Evolutionary conservation across 2,113 vertebrate species (phyloP).

Genomic region (Camarhynchus parvulus): DNA sequence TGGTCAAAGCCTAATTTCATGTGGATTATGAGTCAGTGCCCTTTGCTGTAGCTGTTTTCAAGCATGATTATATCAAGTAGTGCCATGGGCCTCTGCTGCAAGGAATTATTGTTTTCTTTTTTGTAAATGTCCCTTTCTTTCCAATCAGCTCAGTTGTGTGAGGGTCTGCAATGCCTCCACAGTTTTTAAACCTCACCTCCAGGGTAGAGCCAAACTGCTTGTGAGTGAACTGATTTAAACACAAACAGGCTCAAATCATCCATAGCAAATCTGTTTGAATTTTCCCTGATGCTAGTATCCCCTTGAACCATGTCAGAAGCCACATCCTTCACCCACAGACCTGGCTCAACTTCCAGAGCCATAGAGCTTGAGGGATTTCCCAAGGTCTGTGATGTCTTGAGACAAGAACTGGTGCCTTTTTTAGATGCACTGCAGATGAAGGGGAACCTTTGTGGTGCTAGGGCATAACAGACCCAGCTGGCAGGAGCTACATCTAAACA

Average conservation of each 20-base stretch:
- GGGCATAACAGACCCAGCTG: not conserved
- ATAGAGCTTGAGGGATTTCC: not conserved
- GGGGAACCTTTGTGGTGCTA: not conserved
- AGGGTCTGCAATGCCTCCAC: not conserved
- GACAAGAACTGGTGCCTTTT: not conserved
- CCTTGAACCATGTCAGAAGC: not conserved
- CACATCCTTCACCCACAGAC: fast-evolving
- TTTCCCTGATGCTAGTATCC: not conserved
- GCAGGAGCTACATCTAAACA: not conserved
- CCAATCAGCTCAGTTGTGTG: fast-evolving
- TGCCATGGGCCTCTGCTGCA: not conserved
- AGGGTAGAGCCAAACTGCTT: not conserved
- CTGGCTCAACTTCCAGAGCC: fast-evolving
- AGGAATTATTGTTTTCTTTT: not conserved
- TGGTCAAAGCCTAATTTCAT: not conserved
- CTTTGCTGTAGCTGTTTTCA: slow-evolving; percentile 4
- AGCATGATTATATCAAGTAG: not conserved
- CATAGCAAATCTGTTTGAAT: not conserved
- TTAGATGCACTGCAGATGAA: not conserved
- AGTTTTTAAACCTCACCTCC: not conserved
- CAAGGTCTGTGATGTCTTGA: not conserved
- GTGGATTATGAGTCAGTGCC: not conserved
- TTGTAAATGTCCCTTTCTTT: not conserved
- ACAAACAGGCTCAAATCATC: not conserved
- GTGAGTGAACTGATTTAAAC: not conserved